Conservation (phyloP, 2,888 invertebrate genomes). For the Ceratothoa steindachneri region DNA sequence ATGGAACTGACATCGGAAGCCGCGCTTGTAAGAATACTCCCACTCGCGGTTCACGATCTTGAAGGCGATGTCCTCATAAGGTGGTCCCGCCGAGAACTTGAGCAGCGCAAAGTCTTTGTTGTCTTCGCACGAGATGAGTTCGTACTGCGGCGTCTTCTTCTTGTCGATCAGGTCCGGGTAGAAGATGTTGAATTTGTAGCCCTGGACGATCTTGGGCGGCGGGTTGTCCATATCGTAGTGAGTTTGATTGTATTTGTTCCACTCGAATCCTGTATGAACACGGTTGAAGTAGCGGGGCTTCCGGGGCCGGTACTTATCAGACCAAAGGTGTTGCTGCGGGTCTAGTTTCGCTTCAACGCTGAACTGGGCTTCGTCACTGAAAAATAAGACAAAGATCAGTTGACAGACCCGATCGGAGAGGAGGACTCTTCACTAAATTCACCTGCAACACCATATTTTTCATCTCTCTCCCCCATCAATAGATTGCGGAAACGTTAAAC, state of each 20-base stretch:
- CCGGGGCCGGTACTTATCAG: slow-evolving; percentile 94
- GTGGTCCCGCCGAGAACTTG: slow-evolving; percentile 95
- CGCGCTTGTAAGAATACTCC: slow-evolving; percentile 97
- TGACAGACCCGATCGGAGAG: too few relatives aligned
- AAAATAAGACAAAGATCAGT: background rate
- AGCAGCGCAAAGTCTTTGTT: slow-evolving; percentile 92
- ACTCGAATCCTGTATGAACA: slow-evolving; percentile 79
- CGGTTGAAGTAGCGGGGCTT: slow-evolving; percentile 96
- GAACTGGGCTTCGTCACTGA: slow-evolving; percentile 77
- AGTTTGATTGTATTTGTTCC: slow-evolving; percentile 99
- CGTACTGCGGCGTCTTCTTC: slow-evolving; percentile 84
- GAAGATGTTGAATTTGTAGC: slow-evolving; percentile 99
- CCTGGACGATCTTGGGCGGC: slow-evolving; percentile 99
- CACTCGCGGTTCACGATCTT: slow-evolving; percentile 98
- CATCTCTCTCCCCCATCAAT: too few relatives aligned
- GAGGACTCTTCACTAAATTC: too few relatives aligned
- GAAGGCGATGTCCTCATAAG: slow-evolving; percentile 98
- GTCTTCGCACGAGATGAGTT: slow-evolving; percentile 81
- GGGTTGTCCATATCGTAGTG: slow-evolving; percentile 99
- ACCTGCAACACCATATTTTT: too few relatives aligned
- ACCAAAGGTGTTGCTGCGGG: slow-evolving; percentile 86
- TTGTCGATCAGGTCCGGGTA: slow-evolving; percentile 98
- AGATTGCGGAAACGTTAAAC: too few relatives aligned
- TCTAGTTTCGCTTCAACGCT: slow-evolving; percentile 83
- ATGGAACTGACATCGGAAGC: slow-evolving; percentile 98